Base-by-base conservation (phyloP, 2,888 invertebrate species). In the Synanthedon myopaeformis region DNA sequence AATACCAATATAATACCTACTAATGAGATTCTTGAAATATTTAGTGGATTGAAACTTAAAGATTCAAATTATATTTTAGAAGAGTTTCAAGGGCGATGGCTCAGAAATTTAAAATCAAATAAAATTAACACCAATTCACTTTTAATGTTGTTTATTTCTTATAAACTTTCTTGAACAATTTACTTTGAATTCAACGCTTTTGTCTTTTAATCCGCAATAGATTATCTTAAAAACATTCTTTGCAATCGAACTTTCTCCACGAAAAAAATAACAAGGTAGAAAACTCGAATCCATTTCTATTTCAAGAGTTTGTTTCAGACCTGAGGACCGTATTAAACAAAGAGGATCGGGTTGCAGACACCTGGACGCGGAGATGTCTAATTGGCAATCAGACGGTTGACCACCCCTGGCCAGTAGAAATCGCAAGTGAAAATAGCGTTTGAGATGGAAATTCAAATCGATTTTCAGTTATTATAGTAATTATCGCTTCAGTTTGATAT, bases 341-440 rank as follows among this genome's bases (percentile, higher is more conserved):
- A 67, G 61, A 61, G 63, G 59, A 65, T 63, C 62, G 59, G 58
- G 58, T 64, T 62, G 60, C 62, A 65, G 62, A 66, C 71, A 75
- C 73, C 74, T 76, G 73, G 63, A 57, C 60, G 60, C 62, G 59
- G 56, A 56, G 52, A 61, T 59, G 57, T 61, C 62, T 74, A 74
- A 76, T 77, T 76, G 74, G 61, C 72, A 76, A 74, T 77, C 74
- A 74, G 70, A 71, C 70, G 70, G 69, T 67, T 70, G 65, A 63
- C 63, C 66, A 65, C 67, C 64, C 56, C 58, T 60, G 58, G 53
- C 53, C 58, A 17, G 45, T 42, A 12, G 45, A 45, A n/a, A 45
- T 45, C 4, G 45, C 45, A 45, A 13, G n/a, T 45, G 45, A 45
- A 45, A 45, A n/a, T 35, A 35, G 35, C 35, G 3, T 45, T 45